Evolutionary conservation across 2,797 vertebrate genomes (phyloP), one percentile per base, ranked within the genome.

Genomic region (Perodicticus potto): DNA sequence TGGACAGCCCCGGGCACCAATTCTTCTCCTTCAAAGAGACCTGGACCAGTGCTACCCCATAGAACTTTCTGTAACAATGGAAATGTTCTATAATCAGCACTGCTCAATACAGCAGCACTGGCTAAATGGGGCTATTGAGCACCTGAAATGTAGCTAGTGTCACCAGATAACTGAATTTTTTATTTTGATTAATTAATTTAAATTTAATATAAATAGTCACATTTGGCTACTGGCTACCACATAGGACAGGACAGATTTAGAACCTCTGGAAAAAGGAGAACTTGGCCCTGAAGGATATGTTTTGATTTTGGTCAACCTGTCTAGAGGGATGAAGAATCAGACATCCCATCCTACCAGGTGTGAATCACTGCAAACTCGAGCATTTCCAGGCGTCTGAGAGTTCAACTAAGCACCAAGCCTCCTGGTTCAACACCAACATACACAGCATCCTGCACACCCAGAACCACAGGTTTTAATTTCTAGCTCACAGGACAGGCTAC

Each of bases 171-270:
- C 63, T 72, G 13, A 45, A 69, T 53, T 53, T 74, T 74, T 55
- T n/a, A 90, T 93, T 94, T 77, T 93, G 67, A n/a, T 89, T 40
- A 25, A 32, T 76, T 25, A 74, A 81, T 43, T 84, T 92, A 57
- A 72, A 89, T 86, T 29, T 70, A 63, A 90, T 77, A 65, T 77
- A 86, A 86, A 82, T 16, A 88, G 14, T 63, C 32, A 72, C 45
- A 84, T 37, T 27, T 43, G 37, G 20, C 40, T 86, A 61, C 40
- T 86, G 73, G 23, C 45, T 59, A n/a, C 80, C 6, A 23, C 74
- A 92, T 10, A 45, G 53, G 19, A 81, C 49, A 70, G 40, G 34
- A n/a, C 14, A 92, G n/a, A 61, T 85, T 70, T 37, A 69, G 59
- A 91, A 20, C 23, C 40, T 45, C 45, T 25, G 55, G 67, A 25